Conservation (phyloP, 2,113 vertebrate genomes). For the Crotophaga sulcirostris region DNA sequence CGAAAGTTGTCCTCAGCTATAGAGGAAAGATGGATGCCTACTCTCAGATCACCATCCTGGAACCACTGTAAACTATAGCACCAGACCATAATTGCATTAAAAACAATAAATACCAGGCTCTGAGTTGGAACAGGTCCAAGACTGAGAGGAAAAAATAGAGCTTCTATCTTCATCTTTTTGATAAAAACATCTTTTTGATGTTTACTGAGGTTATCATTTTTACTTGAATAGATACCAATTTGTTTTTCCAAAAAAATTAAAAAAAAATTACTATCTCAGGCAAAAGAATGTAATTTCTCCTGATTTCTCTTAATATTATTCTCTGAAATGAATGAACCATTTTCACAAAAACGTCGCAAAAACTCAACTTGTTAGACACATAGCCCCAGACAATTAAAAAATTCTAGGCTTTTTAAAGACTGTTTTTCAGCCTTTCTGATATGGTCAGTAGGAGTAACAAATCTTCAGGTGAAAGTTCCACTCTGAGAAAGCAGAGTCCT, state of each 20-base stretch:
- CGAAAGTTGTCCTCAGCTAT: not conserved
- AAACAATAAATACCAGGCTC: not conserved
- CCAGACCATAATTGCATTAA: not conserved
- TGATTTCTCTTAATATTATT: not conserved
- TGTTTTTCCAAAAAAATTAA: too few species aligned
- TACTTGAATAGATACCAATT: not conserved
- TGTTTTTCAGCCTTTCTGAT: not conserved
- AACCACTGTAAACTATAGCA: not conserved
- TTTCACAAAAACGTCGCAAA: not conserved
- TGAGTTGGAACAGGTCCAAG: not conserved
- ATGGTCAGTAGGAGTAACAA: not conserved
- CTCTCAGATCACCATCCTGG: not conserved
- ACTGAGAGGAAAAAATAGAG: not conserved
- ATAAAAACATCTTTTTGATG: not conserved
- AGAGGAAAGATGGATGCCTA: not conserved
- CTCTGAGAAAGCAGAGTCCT: not conserved
- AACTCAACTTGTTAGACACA: accelerated
- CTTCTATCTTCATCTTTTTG: not conserved
- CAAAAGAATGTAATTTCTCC: not conserved
- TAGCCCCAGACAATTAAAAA: not conserved
- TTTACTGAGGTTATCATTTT: not conserved
- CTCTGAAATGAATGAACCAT: not conserved
- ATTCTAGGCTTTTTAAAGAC: not conserved
- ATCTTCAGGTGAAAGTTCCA: not conserved
- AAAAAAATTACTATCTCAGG: not conserved